Evolutionary conservation across 2,113 vertebrate species (phyloP).

Genomic region (Cromileptes altivelis): DNA sequence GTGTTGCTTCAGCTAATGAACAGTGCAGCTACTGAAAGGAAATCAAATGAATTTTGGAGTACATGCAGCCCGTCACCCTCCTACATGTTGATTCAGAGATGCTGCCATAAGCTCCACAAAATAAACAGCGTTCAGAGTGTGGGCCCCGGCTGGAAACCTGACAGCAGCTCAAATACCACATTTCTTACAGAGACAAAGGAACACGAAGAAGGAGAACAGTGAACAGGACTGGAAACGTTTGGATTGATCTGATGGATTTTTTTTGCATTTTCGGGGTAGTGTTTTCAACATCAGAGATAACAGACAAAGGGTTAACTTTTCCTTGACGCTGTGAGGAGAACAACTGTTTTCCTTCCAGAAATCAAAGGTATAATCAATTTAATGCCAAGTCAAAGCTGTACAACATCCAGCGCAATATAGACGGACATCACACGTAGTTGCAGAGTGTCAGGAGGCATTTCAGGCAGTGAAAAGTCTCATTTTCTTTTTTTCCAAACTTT

Average conservation of each 20-base stretch:
- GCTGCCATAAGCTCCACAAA: constrained; percentile 74
- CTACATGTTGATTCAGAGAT: constrained; percentile 77
- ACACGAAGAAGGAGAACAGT: constrained; percentile 4
- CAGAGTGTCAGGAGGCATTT: no score
- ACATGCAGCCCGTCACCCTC: constrained; percentile 73
- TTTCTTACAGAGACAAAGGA: constrained; percentile 51
- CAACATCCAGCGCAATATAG: not conserved
- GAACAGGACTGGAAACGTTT: constrained; percentile 31
- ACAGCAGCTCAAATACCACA: constrained; percentile 64
- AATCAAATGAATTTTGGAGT: constrained; percentile 68
- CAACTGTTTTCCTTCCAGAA: not conserved
- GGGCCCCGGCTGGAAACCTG: constrained; percentile 73
- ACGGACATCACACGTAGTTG: not conserved
- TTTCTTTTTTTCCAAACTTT: no score
- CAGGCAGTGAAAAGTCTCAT: no score
- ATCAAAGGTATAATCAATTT: not conserved
- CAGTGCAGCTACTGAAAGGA: constrained; percentile 59
- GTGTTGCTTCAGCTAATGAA: constrained; percentile 67
- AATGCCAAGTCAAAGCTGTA: constrained; percentile 13
- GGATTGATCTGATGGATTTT: constrained; percentile 33
- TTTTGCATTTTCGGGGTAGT: constrained; percentile 18
- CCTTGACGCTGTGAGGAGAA: constrained; percentile 6
- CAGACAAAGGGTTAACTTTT: constrained; percentile 14
- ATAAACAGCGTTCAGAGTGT: constrained; percentile 73
- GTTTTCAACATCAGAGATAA: constrained; percentile 31